Evolutionary conservation across 2,888 invertebrate species (phyloP).

Genomic region (Catotricha subobsoleta): DNA sequence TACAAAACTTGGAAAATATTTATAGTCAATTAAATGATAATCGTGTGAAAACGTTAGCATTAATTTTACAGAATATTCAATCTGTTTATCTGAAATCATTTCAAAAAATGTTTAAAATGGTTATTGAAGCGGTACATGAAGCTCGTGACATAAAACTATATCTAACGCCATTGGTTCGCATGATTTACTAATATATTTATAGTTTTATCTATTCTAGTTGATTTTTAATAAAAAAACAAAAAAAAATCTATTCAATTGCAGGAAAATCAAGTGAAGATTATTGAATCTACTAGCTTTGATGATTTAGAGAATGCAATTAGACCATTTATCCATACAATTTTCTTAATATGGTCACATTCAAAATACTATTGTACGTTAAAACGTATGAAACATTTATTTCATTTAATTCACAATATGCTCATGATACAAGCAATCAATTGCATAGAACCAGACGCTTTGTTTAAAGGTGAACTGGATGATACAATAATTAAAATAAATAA

Average conservation of each 20-base stretch:
- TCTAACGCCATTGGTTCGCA: slow-evolving; percentile 30
- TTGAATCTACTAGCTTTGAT: slow-evolving; percentile 54
- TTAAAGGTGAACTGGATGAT: slow-evolving; percentile 73
- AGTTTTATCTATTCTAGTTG: too few relatives aligned
- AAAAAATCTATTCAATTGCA: too few relatives aligned
- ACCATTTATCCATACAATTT: slow-evolving; percentile 60
- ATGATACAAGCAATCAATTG: slow-evolving; percentile 54
- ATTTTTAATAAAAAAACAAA: too few relatives aligned
- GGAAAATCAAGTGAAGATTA: slow-evolving; percentile 17
- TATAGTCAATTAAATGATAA: slow-evolving; percentile 72
- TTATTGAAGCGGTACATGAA: slow-evolving; percentile 56
- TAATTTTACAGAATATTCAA: slow-evolving; percentile 53
- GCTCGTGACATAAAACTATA: slow-evolving; percentile 68
- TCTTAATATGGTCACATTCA: slow-evolving; percentile 72
- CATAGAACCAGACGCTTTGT: slow-evolving; percentile 60
- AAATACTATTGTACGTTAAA: slow-evolving; percentile 50
- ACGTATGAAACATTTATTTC: slow-evolving; percentile 50
- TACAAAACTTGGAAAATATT: slow-evolving; percentile 71
- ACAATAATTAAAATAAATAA: slow-evolving; percentile 41
- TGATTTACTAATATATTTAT: too few relatives aligned
- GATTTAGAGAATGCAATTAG: slow-evolving; percentile 37
- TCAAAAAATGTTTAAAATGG: slow-evolving; percentile 56
- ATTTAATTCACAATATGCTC: slow-evolving; percentile 62
- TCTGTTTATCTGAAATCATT: slow-evolving; percentile 68
- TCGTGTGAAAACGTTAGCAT: slow-evolving; percentile 66